Base-by-base conservation (phyloP, 2,888 invertebrate species). In the Osmoderma eremita region DNA sequence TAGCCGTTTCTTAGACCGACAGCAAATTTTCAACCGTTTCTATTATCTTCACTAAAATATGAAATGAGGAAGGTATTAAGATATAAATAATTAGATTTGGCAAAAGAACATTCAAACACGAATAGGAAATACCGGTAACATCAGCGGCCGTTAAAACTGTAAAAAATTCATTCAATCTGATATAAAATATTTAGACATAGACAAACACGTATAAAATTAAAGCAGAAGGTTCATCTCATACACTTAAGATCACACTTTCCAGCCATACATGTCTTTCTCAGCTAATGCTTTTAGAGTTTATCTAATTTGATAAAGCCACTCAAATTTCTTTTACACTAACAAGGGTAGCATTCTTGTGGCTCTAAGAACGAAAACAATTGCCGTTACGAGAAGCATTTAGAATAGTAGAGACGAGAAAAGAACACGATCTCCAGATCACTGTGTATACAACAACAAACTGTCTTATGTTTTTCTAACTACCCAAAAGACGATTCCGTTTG, bases 391-490 rank as follows among this genome's bases (percentile, higher is more conserved):
- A 49, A 41, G n/a, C 30, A 48, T 63, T 30, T 42, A 6, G 15
- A 39, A 42, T 42, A 15, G 38, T 36, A 17, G 41, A 24, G 24
- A 42, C 41, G 53, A 51, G 53, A 50, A 63, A 63, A 51, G 41
- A 22, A 45, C 38, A 62, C 30, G 53, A 63, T 63, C 63, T 53
- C 51, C 41, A 24, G 22, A 53, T n/a, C 63, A 24, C 45, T 61
- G 18, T 53, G 17, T 53, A 53, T 41, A 63, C 42, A 63, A 63
- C 51, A 49, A 51, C 42, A 63, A 53, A 22, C 63, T 63, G 51
- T 51, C 50, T 63, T 51, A 63, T 63, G 63, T 63, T 63, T 53
- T 51, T 63, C 30, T 53, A 63, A 50, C 51, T 63, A 42, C 45
- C 58, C 30, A 45, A 12, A 61, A 53, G 24, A 63, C 42, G 53